phyloP scores from a whole-genome alignment of 37 sponge, comb jelly and placozoan species.

The Oopsacas minuta region DNA sequence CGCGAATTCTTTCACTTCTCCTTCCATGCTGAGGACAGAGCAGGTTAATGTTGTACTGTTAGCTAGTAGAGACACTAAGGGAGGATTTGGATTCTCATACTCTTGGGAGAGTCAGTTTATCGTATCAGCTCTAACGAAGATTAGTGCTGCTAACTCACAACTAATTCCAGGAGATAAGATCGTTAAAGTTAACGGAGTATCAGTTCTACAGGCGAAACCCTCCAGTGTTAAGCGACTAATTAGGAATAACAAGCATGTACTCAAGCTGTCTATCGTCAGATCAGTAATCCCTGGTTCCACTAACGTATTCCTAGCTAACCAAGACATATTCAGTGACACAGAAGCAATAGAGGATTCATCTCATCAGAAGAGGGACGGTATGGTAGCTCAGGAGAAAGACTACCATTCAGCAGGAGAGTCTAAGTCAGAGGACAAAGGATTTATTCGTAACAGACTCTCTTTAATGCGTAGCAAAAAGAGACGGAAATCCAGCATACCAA shows the following conservation, averaged over 20 bases:
- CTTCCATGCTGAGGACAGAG: not conserved
- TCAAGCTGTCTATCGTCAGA: not conserved
- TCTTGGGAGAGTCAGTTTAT: not conserved
- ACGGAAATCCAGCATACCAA: not conserved
- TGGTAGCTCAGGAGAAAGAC: not conserved
- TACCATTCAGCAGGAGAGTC: not conserved
- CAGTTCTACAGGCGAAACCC: not conserved
- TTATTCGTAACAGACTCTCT: not conserved
- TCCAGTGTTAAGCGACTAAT: not conserved
- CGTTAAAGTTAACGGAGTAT: not conserved
- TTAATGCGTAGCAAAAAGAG: not conserved
- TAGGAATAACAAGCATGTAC: not conserved
- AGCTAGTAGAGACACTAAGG: not conserved
- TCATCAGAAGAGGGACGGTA: not conserved
- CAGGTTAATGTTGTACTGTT: not conserved
- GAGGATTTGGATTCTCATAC: not conserved
- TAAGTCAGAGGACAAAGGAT: not conserved
- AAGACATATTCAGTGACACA: not conserved
- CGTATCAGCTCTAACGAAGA: not conserved
- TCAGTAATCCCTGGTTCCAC: not conserved
- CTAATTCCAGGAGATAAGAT: not conserved
- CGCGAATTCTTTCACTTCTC: not conserved
- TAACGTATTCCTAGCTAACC: not conserved
- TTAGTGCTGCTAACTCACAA: not conserved
- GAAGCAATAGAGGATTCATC: not conserved